Evolutionary conservation across 2,113 vertebrate species (phyloP).

Genomic region (Camelus bactrianus): DNA sequence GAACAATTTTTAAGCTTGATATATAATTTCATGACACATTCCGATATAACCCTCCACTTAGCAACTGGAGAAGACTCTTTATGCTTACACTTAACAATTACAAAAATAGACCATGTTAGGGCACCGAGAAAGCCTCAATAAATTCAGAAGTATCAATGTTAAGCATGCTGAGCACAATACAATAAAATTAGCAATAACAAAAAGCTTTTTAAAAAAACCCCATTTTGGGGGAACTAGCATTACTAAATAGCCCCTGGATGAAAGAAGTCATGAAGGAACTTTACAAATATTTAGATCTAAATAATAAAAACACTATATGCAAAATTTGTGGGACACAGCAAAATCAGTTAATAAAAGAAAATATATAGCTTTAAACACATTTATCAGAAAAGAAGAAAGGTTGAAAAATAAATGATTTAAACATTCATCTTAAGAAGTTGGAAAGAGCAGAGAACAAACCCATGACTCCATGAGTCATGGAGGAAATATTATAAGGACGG

Average conservation of each 20-base stretch:
- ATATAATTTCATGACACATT: not conserved
- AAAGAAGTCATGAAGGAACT: not conserved
- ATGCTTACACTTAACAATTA: not conserved
- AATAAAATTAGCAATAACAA: conserved; percentile 11
- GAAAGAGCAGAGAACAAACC: not conserved
- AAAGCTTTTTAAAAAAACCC: not conserved
- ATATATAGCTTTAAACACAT: not conserved
- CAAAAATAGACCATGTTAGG: not conserved
- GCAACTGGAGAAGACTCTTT: not conserved
- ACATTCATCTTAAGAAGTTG: not conserved
- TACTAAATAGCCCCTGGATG: conserved; percentile 30
- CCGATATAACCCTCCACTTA: conserved; percentile 10
- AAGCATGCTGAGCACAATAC: not conserved
- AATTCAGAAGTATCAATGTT: not conserved
- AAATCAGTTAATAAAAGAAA: conserved; percentile 15
- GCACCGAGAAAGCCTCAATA: not conserved
- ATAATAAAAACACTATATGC: not conserved
- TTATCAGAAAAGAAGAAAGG: conserved; percentile 32
- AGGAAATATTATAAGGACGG: conserved; percentile 26
- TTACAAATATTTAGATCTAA: conserved; percentile 38
- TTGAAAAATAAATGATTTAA: conserved; percentile 9
- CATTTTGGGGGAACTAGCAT: not conserved
- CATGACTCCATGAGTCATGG: not conserved
- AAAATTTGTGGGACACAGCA: not conserved
- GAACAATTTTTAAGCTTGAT: conserved; percentile 24